Conservation (phyloP, 2,113 vertebrate genomes). For the Chloroceryle aenea region DNA sequence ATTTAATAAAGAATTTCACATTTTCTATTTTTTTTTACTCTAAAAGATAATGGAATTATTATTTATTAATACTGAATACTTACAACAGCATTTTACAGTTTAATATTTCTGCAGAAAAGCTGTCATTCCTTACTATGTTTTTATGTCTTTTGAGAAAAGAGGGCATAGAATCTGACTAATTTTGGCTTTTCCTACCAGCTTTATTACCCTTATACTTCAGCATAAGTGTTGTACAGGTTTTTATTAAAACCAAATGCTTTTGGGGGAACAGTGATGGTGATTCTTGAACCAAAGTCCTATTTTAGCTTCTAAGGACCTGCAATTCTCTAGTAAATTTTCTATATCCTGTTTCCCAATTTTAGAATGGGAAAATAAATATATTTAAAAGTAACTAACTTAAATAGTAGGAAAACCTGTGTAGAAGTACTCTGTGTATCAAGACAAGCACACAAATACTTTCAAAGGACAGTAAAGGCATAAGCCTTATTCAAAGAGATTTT, state of each 20-base stretch:
- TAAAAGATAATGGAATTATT: not conserved
- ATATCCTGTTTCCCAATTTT: not conserved
- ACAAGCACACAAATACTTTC: not conserved
- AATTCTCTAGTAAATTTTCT: not conserved
- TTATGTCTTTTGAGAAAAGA: not conserved
- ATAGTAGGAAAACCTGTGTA: not conserved
- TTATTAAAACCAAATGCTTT: not conserved
- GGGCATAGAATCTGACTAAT: not conserved
- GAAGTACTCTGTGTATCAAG: not conserved
- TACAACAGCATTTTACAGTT: not conserved
- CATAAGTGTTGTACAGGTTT: not conserved
- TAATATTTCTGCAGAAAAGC: not conserved
- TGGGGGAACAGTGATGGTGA: accelerated
- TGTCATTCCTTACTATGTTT: not conserved
- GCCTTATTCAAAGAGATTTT: not conserved
- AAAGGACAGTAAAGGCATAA: not conserved
- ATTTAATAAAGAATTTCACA: not conserved
- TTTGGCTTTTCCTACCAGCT: not conserved
- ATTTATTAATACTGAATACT: not conserved
- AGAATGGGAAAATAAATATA: not conserved
- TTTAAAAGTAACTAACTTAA: not conserved
- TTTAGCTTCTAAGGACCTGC: not conserved
- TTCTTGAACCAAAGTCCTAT: not conserved
- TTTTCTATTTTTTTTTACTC: not conserved
- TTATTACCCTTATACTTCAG: not conserved